Evolutionary conservation across 2,113 vertebrate species (phyloP).

Genomic region (Dendropsophus ebraccatus): DNA sequence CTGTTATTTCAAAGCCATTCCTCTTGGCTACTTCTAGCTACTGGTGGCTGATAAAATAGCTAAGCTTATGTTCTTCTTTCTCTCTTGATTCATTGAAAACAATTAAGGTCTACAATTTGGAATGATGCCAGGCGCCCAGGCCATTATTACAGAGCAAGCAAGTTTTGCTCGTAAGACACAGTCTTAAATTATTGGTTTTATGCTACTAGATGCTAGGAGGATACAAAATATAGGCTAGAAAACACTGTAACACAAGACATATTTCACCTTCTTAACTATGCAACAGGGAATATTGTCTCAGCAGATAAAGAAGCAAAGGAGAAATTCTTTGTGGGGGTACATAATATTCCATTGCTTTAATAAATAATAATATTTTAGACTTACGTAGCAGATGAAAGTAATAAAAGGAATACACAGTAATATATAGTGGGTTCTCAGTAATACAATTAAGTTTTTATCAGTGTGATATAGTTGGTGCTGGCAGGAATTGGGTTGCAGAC

Average conservation of each 20-base stretch:
- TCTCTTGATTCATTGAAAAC: constrained; percentile 22
- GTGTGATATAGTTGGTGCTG: constrained; percentile 6
- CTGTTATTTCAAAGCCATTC: not conserved
- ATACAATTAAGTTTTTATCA: constrained; percentile 31
- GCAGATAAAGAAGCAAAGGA: not conserved
- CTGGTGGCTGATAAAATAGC: not conserved
- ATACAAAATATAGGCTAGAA: constrained; percentile 36
- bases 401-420: constrained; percentile 22
- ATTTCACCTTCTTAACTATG: constrained; percentile 17
- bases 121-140: not conserved
- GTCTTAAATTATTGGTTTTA: constrained; percentile 18
- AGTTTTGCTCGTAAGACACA: not conserved
- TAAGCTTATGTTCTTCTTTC: constrained; percentile 13
- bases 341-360: constrained; percentile 18
- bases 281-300: constrained; percentile 26
- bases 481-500: not conserved
- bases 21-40: not conserved
- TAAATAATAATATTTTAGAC: constrained; percentile 44
- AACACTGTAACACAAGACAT: constrained; percentile 9
- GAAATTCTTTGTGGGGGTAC: constrained; percentile 25
- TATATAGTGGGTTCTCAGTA: not conserved
- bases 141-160: constrained; percentile 5
- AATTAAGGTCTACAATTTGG: constrained; percentile 15
- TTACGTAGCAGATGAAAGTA: constrained; percentile 11
- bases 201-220: constrained; percentile 26